phyloP scores from a whole-genome alignment of 2,888 invertebrate genomes.

The Coleophora flavipennella region DNA sequence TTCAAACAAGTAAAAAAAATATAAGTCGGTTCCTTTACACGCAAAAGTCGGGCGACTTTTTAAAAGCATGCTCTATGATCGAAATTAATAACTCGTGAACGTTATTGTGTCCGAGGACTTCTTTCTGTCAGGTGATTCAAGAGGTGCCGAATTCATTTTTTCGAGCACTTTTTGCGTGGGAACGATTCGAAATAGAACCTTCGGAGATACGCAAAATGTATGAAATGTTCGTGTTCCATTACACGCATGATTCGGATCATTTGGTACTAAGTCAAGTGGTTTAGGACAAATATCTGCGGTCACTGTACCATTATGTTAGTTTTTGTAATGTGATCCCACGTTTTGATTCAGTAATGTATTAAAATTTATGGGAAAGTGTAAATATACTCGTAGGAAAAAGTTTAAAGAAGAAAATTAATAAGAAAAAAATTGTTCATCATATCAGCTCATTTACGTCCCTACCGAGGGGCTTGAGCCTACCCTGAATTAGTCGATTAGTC shows the following conservation, averaged over 20 bases:
- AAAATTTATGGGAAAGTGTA: no score
- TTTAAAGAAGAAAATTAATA: no score
- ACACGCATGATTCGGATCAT: not conserved
- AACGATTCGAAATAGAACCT: slow-evolving; percentile 19
- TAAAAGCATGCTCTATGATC: no score
- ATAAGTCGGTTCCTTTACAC: no score
- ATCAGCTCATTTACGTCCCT: no score
- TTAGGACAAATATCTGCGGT: not conserved
- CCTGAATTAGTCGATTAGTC: no score
- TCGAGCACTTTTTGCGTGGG: not conserved
- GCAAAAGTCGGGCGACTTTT: no score
- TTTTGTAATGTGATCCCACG: not conserved
- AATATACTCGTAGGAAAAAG: no score
- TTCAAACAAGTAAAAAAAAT: no score
- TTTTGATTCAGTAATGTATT: no score
- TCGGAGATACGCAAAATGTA: not conserved
- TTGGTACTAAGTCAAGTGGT: not conserved
- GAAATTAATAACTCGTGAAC: slow-evolving; percentile 12
- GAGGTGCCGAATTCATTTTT: slow-evolving; percentile 7
- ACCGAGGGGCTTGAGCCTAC: no score
- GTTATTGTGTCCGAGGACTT: slow-evolving; percentile 2
- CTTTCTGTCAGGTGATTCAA: not conserved
- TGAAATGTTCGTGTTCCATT: slow-evolving; percentile 4
- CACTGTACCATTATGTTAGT: slow-evolving; percentile 6
- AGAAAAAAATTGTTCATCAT: no score